Base-by-base conservation (phyloP, 2,113 vertebrate genomes). In the Syngnathus floridae region DNA sequence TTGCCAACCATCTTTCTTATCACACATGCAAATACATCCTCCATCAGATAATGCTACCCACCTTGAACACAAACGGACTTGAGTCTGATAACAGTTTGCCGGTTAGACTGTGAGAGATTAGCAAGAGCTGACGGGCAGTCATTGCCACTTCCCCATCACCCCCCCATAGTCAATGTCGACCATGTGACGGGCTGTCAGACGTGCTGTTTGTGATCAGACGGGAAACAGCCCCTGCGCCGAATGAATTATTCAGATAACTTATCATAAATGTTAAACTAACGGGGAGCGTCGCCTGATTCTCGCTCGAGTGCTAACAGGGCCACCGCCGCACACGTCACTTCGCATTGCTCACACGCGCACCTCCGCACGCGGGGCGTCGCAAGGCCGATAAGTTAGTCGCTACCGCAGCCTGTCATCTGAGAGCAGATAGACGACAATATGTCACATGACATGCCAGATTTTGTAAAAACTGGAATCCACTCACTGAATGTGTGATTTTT, bases 41-140 rank as follows among this genome's bases (percentile, higher is more conserved):
- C 17, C 55, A 73, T 70, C 52, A 66, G 78, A 82, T 86, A 81
- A 81, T 83, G 60, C 76, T 55, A 73, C 80, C 80, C 2, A 70
- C 68, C 74, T 52, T 64, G 69, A 16, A 59, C 76, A 59, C n/a
- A 41, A 60, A 55, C 69, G 55, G 55, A 62, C 38, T 7, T 4
- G 2, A 37, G 69, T 45, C 70, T 74, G 81, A 82, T 87, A 84
- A 77, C 59, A 68, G 67, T 66, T 54, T 72, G 82, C 70, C 80
- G 11, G 84, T 86, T 86, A 65, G 79, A 87, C 73, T 64, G 73
- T 80, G 48, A 45, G 62, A 68, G 71, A 82, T 76, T 67, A 80
- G 56, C 19, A 54, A 46, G 43, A 79, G 22, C 31, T 35, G 54
- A 38, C 52, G 22, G 48, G 37, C 64, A 59, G 57, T 65, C 59